Evolutionary conservation across 1,140 invertebrate species (phyloP).

Genomic region (Pachyrhynchus sulphureomaculatus): DNA sequence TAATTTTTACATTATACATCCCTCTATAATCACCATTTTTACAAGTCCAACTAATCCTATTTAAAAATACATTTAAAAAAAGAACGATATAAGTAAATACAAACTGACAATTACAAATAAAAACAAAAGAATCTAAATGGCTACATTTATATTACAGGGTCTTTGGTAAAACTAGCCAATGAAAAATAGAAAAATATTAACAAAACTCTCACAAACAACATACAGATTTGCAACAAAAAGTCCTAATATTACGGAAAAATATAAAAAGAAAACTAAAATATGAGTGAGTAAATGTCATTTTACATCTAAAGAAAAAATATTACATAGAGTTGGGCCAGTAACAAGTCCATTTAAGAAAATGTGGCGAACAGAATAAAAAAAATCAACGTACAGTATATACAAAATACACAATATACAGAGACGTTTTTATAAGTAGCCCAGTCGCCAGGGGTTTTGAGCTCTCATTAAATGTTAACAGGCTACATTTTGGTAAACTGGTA

Average conservation of each 20-base stretch:
- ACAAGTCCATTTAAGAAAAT: background rate
- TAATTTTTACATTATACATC: conserved; percentile 45
- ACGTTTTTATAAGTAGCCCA: conserved; percentile 15
- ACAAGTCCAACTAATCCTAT: conserved; percentile 43
- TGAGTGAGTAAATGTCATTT: background rate
- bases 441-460: no score
- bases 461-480: no score
- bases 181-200: conserved; percentile 42
- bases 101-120: conserved; percentile 39
- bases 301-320: background rate
- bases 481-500: no score
- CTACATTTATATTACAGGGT: conserved; percentile 47
- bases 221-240: conserved; percentile 23
- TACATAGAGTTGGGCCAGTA: no score
- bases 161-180: conserved; percentile 51
- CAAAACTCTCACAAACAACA: conserved; percentile 38
- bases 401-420: conserved; percentile 41
- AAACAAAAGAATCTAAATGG: conserved; percentile 33
- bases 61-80: conserved; percentile 40
- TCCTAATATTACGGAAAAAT: conserved; percentile 21
- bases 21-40: conserved; percentile 45
- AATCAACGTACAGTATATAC: conserved; percentile 41
- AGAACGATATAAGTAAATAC: conserved; percentile 35
- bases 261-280: conserved; percentile 27
- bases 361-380: background rate